Conservation (phyloP, 2,113 vertebrate genomes). For the Cyprinodon variegatus region DNA sequence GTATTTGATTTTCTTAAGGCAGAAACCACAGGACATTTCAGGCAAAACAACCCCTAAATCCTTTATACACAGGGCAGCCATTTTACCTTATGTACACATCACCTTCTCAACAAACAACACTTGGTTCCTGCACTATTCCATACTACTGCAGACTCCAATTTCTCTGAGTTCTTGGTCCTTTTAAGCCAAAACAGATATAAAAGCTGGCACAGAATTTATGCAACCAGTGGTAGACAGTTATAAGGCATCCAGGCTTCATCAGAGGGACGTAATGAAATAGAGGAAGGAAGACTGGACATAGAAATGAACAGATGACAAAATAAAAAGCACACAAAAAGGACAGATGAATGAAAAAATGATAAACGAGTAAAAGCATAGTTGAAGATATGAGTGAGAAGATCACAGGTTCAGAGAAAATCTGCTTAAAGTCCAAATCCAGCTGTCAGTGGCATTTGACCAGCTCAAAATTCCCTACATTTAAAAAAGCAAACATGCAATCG, state of each 20-base stretch:
- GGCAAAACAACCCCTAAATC: slow-evolving; percentile 42
- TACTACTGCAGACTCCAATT: not conserved
- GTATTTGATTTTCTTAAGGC: not conserved
- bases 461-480: no score
- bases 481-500: no score
- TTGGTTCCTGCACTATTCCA: not conserved
- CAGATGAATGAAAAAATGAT: no score
- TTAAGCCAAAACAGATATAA: not conserved
- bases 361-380: no score
- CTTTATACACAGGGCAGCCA: slow-evolving; percentile 21
- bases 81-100: not conserved
- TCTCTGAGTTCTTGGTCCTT: not conserved
- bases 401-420: no score
- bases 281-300: not conserved
- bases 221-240: not conserved
- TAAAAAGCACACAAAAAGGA: no score
- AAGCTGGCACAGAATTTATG: not conserved
- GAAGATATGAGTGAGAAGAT: no score
- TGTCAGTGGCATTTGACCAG: no score
- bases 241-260: not conserved
- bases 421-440: no score
- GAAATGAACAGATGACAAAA: no score
- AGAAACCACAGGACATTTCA: slow-evolving; percentile 48
- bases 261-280: not conserved
- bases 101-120: not conserved